Evolutionary conservation across 2,113 vertebrate genomes (phyloP), one percentile per base, ranked within the genome.

Genomic region (Panthera uncia): DNA sequence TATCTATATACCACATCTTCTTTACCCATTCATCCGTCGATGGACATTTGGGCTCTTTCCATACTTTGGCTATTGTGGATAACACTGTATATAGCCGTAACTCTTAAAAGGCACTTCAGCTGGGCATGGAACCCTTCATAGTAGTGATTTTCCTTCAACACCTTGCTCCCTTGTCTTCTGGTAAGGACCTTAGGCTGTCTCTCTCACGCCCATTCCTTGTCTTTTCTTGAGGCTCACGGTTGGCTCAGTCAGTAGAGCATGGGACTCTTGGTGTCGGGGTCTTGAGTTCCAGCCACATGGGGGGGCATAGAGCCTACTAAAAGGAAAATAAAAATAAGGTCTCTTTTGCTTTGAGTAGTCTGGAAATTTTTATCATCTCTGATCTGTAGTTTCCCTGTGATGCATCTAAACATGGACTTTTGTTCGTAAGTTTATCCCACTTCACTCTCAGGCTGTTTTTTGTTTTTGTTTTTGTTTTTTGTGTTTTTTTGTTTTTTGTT

Each of bases 91-190:
- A 21, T 1, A 31, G 6, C 27, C 76, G 11, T 50, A 50, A 33
- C 29, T 50, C 76, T 33, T 50, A 33, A 19, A 50, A 41, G 25
- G 14, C 3, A 0, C 23, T 38, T 29, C 19, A 1, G 23, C 2
- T 3, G 10, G 25, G 23, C 36, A 1, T 4, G 23, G 36, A 41
- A 36, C 1, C 0, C 16, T 50, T 1, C 0, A 0, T 0, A 1
- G 1, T 8, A 0, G 23, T 4, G 2, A 12, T 7, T 12, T 41
- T 3, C 36, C 38, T 38, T 57, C 45, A 4, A 5, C 3, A 2
- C 13, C 12, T 23, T 2, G 23, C 7, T 36, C 33, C n/a, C 6
- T 4, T 27, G 7, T 45, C 27, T 36, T n/a, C 27, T 2, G 12
- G 68, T 16, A 33, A 13, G 12, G 8, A 1, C n/a, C n/a, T 66